A percentile compares a stretch with the other conserved stretches of the same genome.
Conservation (phyloP, 1,140 invertebrate genomes). For the Zaprionus inermis region DNA sequence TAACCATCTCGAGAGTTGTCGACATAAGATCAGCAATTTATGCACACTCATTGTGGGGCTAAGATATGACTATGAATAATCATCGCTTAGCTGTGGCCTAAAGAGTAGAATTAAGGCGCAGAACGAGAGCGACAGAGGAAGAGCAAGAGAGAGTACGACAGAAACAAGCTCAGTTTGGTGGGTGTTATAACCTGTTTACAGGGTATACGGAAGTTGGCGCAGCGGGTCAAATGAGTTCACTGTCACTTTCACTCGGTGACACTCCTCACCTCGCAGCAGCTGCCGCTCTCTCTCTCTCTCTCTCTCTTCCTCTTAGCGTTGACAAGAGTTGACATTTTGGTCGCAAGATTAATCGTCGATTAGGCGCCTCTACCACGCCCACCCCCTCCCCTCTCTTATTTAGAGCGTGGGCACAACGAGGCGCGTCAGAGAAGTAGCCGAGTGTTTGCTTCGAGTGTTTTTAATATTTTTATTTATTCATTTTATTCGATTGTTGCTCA, state of each 20-base stretch:
- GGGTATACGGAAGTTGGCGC: slow-evolving; percentile 37
- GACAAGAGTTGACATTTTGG: slow-evolving; percentile 32
- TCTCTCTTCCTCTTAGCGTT: neutral
- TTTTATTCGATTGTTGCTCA: neutral
- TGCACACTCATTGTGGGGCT: neutral
- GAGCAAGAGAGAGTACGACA: no score
- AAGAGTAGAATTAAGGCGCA: neutral
- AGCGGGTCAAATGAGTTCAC: slow-evolving; percentile 76
- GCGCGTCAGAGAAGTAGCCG: neutral
- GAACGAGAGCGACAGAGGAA: no score
- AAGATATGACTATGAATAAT: slow-evolving; percentile 1
- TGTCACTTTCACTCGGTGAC: slow-evolving; percentile 71
- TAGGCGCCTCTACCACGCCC: slow-evolving; percentile 22
- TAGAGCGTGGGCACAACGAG: slow-evolving; percentile 14
- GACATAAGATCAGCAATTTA: neutral
- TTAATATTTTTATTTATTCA: neutral
- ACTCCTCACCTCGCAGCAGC: neutral
- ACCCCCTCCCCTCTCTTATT: neutral
- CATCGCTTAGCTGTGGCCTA: neutral
- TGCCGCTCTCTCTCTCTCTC: neutral
- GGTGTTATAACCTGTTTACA: slow-evolving; percentile 5
- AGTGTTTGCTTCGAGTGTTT: slow-evolving; percentile 61
- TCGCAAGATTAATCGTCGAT: slow-evolving; percentile 29
- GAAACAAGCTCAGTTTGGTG: no score
- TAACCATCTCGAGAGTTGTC: neutral